Percentiles rank a stretch among this genome's conserved stretches.
Evolutionary conservation across 2,797 vertebrate genomes (phyloP).

Genomic region (Capromys pilorides): DNA sequence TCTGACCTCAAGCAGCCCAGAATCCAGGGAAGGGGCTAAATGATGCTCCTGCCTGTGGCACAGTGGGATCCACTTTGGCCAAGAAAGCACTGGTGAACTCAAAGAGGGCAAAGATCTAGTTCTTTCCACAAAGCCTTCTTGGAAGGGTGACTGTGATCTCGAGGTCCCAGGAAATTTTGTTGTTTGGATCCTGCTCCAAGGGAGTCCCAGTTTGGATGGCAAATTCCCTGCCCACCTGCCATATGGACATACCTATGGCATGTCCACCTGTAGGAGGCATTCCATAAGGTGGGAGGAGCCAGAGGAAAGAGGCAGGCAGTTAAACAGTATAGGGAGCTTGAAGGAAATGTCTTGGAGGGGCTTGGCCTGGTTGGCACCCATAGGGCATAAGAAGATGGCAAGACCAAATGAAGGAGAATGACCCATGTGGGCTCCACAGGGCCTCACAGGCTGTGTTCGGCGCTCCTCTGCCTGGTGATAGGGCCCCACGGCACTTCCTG

Average conservation of each 20-base stretch:
- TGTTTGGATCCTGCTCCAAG: not conserved
- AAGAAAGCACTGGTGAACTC: not conserved
- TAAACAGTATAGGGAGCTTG: not conserved
- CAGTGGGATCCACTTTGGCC: not conserved
- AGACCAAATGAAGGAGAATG: not conserved
- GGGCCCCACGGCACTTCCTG: not conserved
- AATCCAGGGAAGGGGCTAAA: not conserved
- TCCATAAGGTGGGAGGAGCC: not conserved
- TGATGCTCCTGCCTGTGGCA: not conserved
- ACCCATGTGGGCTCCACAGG: fast-evolving
- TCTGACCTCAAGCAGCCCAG: not conserved
- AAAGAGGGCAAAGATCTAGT: not conserved
- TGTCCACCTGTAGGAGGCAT: not conserved
- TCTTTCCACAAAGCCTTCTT: not conserved
- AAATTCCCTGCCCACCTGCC: not conserved
- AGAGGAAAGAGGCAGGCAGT: not conserved
- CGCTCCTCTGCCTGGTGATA: too few species aligned
- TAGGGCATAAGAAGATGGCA: fast-evolving
- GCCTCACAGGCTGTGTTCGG: not conserved
- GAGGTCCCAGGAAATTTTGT: not conserved
- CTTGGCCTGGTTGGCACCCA: not conserved
- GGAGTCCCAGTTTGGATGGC: not conserved
- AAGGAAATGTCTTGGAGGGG: not conserved
- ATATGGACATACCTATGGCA: not conserved
- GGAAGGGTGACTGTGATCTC: not conserved